These are phyloP conservation scores for Homarus americanus DNA, from an alignment of 1,140 invertebrate species.

Conservation along the genomic window DNA sequence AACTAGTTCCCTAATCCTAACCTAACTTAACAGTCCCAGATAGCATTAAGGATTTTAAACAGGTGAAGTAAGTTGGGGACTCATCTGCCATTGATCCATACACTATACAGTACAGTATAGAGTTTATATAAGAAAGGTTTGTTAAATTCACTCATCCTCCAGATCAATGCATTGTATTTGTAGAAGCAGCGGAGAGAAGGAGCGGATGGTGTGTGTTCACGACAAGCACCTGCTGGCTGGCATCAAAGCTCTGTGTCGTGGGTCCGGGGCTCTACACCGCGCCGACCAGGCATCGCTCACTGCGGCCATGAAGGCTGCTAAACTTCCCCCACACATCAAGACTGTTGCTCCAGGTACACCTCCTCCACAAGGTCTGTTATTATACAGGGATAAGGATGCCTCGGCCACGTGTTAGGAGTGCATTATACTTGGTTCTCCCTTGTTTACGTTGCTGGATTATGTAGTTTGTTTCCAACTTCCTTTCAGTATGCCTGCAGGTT, in stretches of 20 bases:
- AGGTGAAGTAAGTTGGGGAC: too few relatives aligned
- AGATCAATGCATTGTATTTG: neutral
- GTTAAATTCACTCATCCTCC: neutral
- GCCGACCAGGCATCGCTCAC: constrained; percentile 83
- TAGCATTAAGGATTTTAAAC: too few relatives aligned
- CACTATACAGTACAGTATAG: too few relatives aligned
- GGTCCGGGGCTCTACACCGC: constrained; percentile 81
- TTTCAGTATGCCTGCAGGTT: neutral
- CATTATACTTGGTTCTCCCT: neutral
- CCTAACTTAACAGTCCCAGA: too few relatives aligned
- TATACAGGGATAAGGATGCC: neutral
- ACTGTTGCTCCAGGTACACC: constrained; percentile 79
- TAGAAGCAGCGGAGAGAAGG: constrained; percentile 67
- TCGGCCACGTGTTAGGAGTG: constrained; percentile 74
- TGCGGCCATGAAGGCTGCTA: constrained; percentile 84
- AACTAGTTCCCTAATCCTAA: too few relatives aligned
- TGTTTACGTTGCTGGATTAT: neutral
- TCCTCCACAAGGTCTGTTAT: constrained; percentile 66
- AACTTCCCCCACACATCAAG: constrained; percentile 82
- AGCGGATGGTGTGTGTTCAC: constrained; percentile 77
- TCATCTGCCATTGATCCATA: too few relatives aligned
- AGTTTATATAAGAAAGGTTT: too few relatives aligned
- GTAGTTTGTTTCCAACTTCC: neutral
- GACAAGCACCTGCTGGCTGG: constrained; percentile 82
- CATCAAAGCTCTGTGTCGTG: constrained; percentile 82